Evolutionary conservation across 2,888 invertebrate species (phyloP).

Genomic region (Stramonita haemastoma): DNA sequence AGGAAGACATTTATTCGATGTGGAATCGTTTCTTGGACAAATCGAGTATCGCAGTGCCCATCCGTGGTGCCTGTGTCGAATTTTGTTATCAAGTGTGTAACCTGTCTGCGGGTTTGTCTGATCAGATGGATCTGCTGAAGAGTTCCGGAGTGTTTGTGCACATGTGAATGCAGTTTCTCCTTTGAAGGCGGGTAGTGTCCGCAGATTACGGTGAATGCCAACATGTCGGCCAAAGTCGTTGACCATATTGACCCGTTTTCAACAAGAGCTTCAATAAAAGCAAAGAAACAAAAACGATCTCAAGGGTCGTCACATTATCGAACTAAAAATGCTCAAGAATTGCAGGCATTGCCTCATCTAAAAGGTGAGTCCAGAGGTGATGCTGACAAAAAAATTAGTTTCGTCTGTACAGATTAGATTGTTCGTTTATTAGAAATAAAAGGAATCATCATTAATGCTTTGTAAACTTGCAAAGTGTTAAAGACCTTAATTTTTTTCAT

Average conservation of each 20-base stretch:
- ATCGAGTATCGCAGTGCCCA: conserved; percentile 26
- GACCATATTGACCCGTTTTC: conserved; percentile 99
- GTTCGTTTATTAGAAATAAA: too few relatives aligned
- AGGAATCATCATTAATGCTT: too few relatives aligned
- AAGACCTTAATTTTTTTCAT: too few relatives aligned
- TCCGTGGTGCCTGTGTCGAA: conserved; percentile 28
- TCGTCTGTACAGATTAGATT: not conserved
- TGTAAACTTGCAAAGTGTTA: too few relatives aligned
- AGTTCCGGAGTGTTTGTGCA: conserved; percentile 48
- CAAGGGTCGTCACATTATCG: conserved; percentile 99
- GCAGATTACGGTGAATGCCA: conserved; percentile 60
- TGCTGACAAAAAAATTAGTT: not conserved
- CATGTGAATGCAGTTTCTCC: conserved; percentile 48
- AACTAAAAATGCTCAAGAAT: conserved; percentile 97
- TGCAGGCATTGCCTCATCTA: conserved; percentile 95
- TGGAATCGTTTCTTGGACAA: conserved; percentile 21
- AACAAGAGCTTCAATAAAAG: conserved; percentile 95
- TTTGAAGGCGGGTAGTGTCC: conserved; percentile 47
- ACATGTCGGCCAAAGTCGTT: conserved; percentile 83
- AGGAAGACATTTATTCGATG: conserved; percentile 19
- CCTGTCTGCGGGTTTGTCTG: conserved; percentile 52
- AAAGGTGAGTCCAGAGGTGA: conserved; percentile 86
- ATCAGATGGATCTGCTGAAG: conserved; percentile 45
- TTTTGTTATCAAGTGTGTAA: conserved; percentile 51
- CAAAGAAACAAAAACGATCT: conserved; percentile 98